phyloP scores from a whole-genome alignment of 37 sponge, comb jelly and placozoan genomes.

The Lycopodina hypogea region DNA sequence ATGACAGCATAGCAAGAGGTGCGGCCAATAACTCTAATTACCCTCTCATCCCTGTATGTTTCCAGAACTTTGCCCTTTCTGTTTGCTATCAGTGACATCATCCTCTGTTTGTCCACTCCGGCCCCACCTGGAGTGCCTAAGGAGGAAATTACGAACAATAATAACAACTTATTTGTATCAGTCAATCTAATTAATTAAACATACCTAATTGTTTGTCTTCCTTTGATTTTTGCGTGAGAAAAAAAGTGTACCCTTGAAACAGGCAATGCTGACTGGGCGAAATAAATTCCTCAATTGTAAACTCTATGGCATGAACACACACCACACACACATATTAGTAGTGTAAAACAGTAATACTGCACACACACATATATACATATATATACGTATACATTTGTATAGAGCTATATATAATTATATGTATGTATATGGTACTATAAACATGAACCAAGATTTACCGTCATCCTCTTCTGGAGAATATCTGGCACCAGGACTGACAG shows the following conservation, averaged over 20 bases:
- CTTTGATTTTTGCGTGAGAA: constrained; percentile 31
- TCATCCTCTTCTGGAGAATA: background rate
- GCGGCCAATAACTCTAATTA: no score
- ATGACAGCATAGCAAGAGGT: no score
- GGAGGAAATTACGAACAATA: no score
- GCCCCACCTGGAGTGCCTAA: constrained; percentile 12
- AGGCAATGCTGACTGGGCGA: constrained; percentile 6
- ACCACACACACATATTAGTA: no score
- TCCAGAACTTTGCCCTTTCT: constrained; percentile 32
- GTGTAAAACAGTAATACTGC: no score
- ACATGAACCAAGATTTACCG: background rate
- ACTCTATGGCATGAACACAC: no score
- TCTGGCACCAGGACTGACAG: background rate
- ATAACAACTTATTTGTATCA: no score
- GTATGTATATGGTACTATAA: background rate
- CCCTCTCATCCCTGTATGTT: background rate
- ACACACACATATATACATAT: no score
- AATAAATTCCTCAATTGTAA: constrained; percentile 4
- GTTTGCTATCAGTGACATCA: constrained; percentile 11
- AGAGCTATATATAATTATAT: no score
- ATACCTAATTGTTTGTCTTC: constrained; percentile 31
- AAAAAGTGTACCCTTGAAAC: constrained; percentile 31
- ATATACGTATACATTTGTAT: background rate
- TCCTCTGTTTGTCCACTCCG: constrained; percentile 3
- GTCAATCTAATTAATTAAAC: no score